Evolutionary conservation across 2,113 vertebrate genomes (phyloP), one percentile per base, ranked within the genome.

Genomic region (Porphyrio hochstetteri): DNA sequence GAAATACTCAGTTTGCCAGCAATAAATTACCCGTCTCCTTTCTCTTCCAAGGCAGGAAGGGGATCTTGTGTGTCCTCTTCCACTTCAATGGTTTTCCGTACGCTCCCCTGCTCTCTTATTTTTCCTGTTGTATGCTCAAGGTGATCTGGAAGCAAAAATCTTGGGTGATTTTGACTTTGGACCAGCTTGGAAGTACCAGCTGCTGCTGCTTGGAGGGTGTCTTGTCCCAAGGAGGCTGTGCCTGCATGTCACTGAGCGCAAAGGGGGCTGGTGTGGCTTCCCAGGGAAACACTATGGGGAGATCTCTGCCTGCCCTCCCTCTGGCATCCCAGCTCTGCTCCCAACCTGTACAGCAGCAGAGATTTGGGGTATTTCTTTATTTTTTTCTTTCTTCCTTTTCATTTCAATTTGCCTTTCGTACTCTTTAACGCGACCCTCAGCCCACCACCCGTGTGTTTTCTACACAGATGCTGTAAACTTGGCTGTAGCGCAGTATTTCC

Each of bases 401-500:
- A 83, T 96, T 97, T 95, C 72, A 92, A 93, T 91, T 96, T 70
- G 83, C 16, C 72, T 96, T 98, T 98, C 98, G 92, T 97, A 97
- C 95, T 97, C 97, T 97, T 93, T 97, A 90, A 86, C 28, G 92
- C 98, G 97, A 97, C 84, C 96, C 91, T 95, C 31, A 17, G 95
- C 96, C 96, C 97, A 84, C 69, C 52, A 64, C 97, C 96, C 92
- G 35, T 94, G 97, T 97, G 96, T 72, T 97, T 96, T 97, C 97
- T 97, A 97, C 97, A 97, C 97, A 60, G 82, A 96, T 97, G 97
- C 97, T 98, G 98, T 98, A 97, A 96, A 97, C 95, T 97, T 97
- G 97, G 97, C 97, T 98, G 98, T 98, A 98, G 98, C 96, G 77
- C 97, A 95, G 98, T 98, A 97, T 98, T 98, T 98, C 97, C 97